A percentile compares a stretch with the other conserved stretches of the same genome.
Conservation (phyloP, 2,113 vertebrate genomes). For the Corapipo altera region DNA sequence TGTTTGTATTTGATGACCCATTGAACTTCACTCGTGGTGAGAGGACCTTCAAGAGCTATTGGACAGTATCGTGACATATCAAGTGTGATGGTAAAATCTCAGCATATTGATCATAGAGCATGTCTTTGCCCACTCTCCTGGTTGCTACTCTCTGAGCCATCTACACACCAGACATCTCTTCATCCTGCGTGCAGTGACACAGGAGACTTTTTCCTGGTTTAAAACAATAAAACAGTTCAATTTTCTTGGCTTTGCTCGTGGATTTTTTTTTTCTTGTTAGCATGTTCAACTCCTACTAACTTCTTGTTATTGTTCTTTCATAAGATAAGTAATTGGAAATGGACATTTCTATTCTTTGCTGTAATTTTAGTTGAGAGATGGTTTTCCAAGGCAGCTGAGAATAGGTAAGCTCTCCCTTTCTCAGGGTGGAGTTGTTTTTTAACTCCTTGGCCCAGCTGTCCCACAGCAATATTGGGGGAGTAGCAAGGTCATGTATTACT, state of each 20-base stretch:
- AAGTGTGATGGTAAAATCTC: not conserved
- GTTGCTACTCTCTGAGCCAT: not conserved
- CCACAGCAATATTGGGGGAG: not conserved
- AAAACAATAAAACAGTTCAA: not conserved
- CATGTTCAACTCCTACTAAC: not conserved
- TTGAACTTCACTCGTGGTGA: not conserved
- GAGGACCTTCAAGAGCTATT: not conserved
- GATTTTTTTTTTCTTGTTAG: not conserved
- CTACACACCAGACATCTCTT: not conserved
- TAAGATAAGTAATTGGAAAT: constrained; percentile 6
- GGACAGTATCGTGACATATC: not conserved
- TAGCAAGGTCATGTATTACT: not conserved
- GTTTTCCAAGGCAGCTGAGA: constrained; percentile 17
- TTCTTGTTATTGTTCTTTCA: constrained; percentile 24
- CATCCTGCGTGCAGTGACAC: not conserved
- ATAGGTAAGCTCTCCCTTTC: not conserved
- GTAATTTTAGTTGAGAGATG: not conserved
- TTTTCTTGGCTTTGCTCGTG: constrained; percentile 21
- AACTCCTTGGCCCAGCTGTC: not conserved
- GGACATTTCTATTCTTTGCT: not conserved
- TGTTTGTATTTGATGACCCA: not conserved
- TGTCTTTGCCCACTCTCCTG: not conserved
- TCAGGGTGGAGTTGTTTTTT: not conserved
- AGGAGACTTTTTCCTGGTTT: not conserved
- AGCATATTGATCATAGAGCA: not conserved